Evolutionary conservation across 2,797 vertebrate species (phyloP).

Genomic region (Eospalax fontanierii): DNA sequence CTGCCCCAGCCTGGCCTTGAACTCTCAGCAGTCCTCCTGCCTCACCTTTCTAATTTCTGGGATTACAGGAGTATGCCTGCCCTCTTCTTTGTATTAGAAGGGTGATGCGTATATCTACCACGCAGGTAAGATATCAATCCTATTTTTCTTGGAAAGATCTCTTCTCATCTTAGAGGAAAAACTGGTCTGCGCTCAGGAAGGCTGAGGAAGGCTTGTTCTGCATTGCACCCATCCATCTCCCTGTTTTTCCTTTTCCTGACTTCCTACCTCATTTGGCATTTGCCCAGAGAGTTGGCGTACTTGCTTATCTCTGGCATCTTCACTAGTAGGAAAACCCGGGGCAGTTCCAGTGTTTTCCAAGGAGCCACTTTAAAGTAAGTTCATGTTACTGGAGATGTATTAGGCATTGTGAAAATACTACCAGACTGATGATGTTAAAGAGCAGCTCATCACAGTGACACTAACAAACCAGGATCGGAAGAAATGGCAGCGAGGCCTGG

Average conservation of each 20-base stretch:
- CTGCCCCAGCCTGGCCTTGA: neutral
- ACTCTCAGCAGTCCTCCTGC: neutral
- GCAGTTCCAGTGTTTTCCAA: neutral
- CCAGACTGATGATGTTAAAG: neutral
- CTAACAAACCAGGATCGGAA: neutral
- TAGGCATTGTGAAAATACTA: neutral
- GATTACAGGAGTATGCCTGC: neutral
- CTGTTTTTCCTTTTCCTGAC: neutral
- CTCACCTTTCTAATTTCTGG: neutral
- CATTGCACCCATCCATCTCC: neutral
- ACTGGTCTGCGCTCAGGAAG: neutral
- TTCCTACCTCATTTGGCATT: neutral
- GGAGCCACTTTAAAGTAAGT: slow-evolving; percentile 37
- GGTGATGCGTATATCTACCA: neutral
- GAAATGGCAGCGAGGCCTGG: neutral
- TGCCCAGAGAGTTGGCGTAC: neutral
- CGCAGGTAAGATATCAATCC: neutral
- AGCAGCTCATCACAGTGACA: neutral
- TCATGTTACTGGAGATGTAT: neutral
- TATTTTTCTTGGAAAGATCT: neutral
- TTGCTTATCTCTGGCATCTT: neutral
- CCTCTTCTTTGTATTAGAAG: neutral
- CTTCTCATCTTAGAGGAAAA: neutral
- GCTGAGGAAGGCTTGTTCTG: neutral
- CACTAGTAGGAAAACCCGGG: neutral